These are phyloP conservation scores for Etheostoma spectabile DNA, from an alignment of 2,113 vertebrate species.

Conservation along the genomic window DNA sequence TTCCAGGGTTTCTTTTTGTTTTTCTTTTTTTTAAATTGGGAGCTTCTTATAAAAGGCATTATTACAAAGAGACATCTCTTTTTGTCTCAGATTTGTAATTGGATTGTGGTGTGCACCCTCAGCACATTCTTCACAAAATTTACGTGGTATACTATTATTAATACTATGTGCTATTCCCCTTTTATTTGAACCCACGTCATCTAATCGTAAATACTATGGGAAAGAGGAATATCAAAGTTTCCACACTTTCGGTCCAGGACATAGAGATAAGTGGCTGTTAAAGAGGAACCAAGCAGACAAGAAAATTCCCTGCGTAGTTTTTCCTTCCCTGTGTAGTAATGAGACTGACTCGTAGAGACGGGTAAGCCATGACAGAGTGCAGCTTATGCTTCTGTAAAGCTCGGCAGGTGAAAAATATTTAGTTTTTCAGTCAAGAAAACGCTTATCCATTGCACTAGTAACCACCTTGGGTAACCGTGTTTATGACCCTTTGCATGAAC, in stretches of 20 bases:
- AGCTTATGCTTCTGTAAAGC: neutral
- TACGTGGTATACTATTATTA: neutral
- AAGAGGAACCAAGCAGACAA: conserved; percentile 52
- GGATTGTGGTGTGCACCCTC: neutral
- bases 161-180: neutral
- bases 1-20: neutral
- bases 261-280: conserved; percentile 32
- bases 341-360: neutral
- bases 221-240: conserved; percentile 47
- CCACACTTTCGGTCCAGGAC: conserved; percentile 11
- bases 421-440: neutral
- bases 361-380: neutral
- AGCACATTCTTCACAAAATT: neutral
- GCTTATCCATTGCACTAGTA: neutral
- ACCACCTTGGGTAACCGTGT: neutral
- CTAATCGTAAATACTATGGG: conserved; percentile 1
- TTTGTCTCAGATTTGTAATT: neutral
- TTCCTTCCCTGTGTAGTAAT: conserved; percentile 15
- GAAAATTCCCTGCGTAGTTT: conserved; percentile 25
- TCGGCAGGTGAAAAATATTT: neutral
- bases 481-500: neutral
- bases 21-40: neutral
- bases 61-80: neutral
- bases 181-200: neutral
- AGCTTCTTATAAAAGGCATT: neutral